A percentile compares a stretch with the other conserved stretches of the same genome.
Conservation (phyloP, 1,140 invertebrate species). For the Leptonema lineaticorne region DNA sequence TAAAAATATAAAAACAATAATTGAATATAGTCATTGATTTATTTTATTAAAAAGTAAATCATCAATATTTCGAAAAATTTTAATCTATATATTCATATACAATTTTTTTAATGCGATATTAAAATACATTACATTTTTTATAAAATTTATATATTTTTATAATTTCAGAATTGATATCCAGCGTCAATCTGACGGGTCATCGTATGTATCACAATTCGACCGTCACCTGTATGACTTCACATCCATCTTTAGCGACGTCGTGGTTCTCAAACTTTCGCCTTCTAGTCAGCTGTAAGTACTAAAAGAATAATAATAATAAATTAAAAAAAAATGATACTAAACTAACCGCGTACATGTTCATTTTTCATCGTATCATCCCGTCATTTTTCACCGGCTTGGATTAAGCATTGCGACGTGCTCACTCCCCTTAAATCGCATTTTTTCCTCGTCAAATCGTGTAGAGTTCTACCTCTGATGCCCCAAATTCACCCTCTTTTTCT, state of each 20-base stretch:
- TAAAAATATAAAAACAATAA: too few relatives aligned
- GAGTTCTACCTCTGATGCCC: neutral
- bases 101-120: too few relatives aligned
- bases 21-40: too few relatives aligned
- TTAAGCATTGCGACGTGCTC: neutral
- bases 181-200: conserved; percentile 1
- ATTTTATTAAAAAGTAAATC: too few relatives aligned
- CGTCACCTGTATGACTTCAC: conserved; percentile 31
- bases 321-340: too few relatives aligned
- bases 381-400: neutral
- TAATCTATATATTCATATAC: too few relatives aligned
- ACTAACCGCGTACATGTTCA: too few relatives aligned
- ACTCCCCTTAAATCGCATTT: neutral
- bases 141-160: too few relatives aligned
- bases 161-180: conserved; percentile 22
- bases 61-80: too few relatives aligned
- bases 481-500: neutral
- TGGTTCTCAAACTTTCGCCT: conserved; percentile 22
- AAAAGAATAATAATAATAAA: too few relatives aligned
- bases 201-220: conserved; percentile 28
- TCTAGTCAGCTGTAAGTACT: conserved; percentile 33
- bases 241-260: conserved; percentile 30
- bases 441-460: neutral
- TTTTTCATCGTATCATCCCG: neutral
- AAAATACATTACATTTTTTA: too few relatives aligned